Evolutionary conservation across 2,888 invertebrate species (phyloP).

Genomic region (Microplitis manilae): DNA sequence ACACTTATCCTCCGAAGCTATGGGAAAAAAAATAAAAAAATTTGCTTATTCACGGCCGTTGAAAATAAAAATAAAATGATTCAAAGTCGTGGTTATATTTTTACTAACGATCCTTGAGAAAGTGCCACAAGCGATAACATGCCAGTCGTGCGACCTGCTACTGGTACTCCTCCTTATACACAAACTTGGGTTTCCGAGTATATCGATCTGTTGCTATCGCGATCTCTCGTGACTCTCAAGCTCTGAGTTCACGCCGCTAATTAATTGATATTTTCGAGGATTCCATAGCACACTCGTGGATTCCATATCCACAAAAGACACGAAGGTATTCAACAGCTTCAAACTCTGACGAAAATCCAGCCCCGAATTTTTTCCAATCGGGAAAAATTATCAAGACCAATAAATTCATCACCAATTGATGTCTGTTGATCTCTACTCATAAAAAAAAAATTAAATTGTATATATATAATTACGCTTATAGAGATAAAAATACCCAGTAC

Average conservation of each 20-base stretch:
- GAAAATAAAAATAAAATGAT: neutral
- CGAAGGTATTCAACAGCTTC: too few species aligned
- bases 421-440: too few species aligned
- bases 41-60: neutral
- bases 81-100: constrained; percentile 5
- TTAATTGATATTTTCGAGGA: constrained; percentile 43
- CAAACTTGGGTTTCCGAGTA: constrained; percentile 2
- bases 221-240: constrained; percentile 46
- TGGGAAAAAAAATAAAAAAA: neutral
- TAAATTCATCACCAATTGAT: too few species aligned
- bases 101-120: constrained; percentile 27
- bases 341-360: too few species aligned
- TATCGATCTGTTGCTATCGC: constrained; percentile 48
- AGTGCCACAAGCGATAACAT: constrained; percentile 34
- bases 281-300: constrained; percentile 11
- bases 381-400: too few species aligned
- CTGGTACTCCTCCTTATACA: constrained; percentile 41
- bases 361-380: too few species aligned
- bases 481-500: constrained; percentile 57
- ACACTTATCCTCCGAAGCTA: constrained; percentile 42
- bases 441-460: neutral
- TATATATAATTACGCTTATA: neutral
- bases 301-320: too few species aligned
- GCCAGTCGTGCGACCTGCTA: constrained; percentile 45
- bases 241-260: constrained; percentile 35